Base-by-base conservation (phyloP, 2,113 vertebrate genomes). In the Charina bottae region DNA sequence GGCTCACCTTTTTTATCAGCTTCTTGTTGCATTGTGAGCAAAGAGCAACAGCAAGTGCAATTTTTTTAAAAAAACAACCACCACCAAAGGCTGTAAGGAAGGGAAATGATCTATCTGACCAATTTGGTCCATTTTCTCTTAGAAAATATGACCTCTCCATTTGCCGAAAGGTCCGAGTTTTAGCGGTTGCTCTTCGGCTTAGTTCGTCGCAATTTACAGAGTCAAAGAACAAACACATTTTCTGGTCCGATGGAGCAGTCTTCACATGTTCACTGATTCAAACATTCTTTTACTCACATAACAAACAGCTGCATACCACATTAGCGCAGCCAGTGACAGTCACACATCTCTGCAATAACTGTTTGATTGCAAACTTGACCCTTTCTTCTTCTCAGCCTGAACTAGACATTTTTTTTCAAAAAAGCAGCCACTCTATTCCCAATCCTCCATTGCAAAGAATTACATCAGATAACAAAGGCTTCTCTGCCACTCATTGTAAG, bases 381-480 rank as follows among this genome's bases (percentile, higher is more conserved):
- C 97, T 97, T 95, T 98, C 95, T 97, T 97, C 96, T 97, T 96
- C 96, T 97, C 97, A 97, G 96, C 95, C 97, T 97, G 96, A 97
- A 97, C 97, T 96, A 97, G 97, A 97, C 97, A 95, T 97, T 98
- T 97, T 97, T 46, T 56, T 46, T 59, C 26, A 54, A 33, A 92
- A 54, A 97, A 97, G 97, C 94, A 97, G 97, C 94, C 96, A 96
- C 96, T 97, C 96, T 78, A 96, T 96, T 97, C 97, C 97, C 97
- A 97, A 97, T 97, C 96, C 97, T 97, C 96, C 97, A 98, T 98
- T 97, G 97, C 97, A 97, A 96, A 97, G 97, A 97, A 98, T 98
- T 98, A 98, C 98, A 98, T 97, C 98, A 97, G 97, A 97, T 98
- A 98, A 98, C 97, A 98, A 98, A 98, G 98, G 95, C 96, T 98